Conservation (phyloP, 2,113 vertebrate genomes). For the Stegastes partitus region DNA sequence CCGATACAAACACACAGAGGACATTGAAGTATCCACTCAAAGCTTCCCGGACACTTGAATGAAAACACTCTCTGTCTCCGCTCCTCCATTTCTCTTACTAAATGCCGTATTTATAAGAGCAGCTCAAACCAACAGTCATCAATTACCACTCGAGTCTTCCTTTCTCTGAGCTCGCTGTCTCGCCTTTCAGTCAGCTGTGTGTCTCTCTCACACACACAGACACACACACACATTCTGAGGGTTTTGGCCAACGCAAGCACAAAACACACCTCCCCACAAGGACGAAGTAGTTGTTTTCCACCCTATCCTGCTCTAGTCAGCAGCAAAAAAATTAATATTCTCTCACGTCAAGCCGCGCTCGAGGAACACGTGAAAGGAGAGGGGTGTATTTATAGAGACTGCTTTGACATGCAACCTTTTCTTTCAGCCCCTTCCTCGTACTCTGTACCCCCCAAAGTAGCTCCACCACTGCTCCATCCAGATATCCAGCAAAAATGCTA, state of each 20-base stretch:
- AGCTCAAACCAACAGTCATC: constrained; percentile 64
- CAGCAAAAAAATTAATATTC: constrained; percentile 68
- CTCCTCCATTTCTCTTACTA: constrained; percentile 10
- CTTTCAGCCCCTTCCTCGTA: constrained; percentile 9
- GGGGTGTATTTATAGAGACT: constrained; percentile 61
- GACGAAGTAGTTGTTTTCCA: constrained; percentile 74
- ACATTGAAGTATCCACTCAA: constrained; percentile 10
- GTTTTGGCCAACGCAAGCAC: constrained; percentile 76
- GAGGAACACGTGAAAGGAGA: constrained; percentile 51
- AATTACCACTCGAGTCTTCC: constrained; percentile 61
- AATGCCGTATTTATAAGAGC: constrained; percentile 42
- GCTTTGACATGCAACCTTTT: constrained; percentile 58
- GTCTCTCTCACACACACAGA: constrained; percentile 4
- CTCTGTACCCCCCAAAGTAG: not conserved
- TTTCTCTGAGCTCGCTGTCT: constrained; percentile 29
- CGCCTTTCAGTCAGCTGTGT: constrained; percentile 45
- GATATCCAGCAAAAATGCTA: not conserved
- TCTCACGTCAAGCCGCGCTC: constrained; percentile 58
- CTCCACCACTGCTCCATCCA: not conserved
- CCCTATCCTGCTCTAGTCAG: constrained; percentile 65
- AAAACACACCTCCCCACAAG: constrained; percentile 70
- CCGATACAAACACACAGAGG: not conserved
- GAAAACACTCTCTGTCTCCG: constrained; percentile 26
- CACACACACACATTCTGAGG: constrained; percentile 19
- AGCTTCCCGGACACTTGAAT: constrained; percentile 15